Base-by-base conservation (phyloP, 2,797 vertebrate genomes). In the Hypotaenidia okinawae region DNA sequence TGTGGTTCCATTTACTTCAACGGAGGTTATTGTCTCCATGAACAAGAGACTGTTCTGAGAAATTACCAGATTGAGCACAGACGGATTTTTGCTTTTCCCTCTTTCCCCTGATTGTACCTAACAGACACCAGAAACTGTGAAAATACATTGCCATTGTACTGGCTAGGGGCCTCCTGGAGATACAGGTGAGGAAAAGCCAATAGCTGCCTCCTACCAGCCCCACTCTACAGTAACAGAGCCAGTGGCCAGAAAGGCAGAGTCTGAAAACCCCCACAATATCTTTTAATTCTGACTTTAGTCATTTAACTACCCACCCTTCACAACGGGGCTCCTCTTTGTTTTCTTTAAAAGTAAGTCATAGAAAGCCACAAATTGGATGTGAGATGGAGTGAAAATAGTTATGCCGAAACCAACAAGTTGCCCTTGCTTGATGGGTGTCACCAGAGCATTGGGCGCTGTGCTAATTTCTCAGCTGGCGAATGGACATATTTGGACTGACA, bases 401-500 rank as follows among this genome's bases (percentile, higher is more conserved):
- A 72, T 33, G 88, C 82, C 7, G 11, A 95, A 94, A 93, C 72
- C 3, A 35, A 78, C 63, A 10, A 89, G 85, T 66, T 81, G 33
- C 16, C 93, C 92, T 79, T 84, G 49, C 83, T 96, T 96, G 90
- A 95, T 95, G 82, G 62, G 72, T 96, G 95, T 95, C 94, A 94
- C 87, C 84, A 93, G 63, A 95, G 80, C 91, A 93, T 95, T 90
- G 89, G 69, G 63, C 3, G 10, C 81, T 76, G 64, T 78, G 78
- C 63, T 96, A 95, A 93, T 97, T 97, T 95, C 87, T 92, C 91
- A 93, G 93, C 92, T 90, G 81, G 62, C 5, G 39, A 96, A 84
- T 90, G 94, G 93, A 96, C 86, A 67, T 94, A 97, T 97, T 95
- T 96, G 93, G 95, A 86, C 86, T 97, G 97, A 97, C 97, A 96